These are phyloP conservation scores for Drosophila sechellia DNA, from an alignment of 1,140 invertebrate species.

Conservation along the genomic window DNA sequence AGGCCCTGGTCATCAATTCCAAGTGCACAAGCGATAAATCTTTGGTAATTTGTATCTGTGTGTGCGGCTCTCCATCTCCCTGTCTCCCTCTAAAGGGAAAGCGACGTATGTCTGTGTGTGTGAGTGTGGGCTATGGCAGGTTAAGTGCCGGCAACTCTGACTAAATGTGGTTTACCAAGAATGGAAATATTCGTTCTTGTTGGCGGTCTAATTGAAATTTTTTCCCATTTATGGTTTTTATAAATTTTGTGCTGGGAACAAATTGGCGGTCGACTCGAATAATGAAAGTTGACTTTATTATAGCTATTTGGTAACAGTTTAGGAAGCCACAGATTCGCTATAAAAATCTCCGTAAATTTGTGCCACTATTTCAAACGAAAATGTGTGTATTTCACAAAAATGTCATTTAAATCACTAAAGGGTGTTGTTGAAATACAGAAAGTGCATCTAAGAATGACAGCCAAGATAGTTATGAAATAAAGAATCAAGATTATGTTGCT, in stretches of 20 bases:
- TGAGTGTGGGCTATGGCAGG: constrained; percentile 28
- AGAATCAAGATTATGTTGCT: background rate
- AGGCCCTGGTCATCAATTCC: constrained; percentile 82
- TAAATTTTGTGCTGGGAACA: constrained; percentile 19
- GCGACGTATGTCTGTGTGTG: background rate
- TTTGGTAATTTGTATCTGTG: constrained; percentile 76
- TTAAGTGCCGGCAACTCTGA: constrained; percentile 52
- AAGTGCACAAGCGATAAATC: constrained; percentile 82
- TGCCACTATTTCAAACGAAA: too few relatives aligned
- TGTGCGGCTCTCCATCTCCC: constrained; percentile 30
- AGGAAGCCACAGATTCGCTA: too few relatives aligned
- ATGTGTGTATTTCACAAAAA: too few relatives aligned
- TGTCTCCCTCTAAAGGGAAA: background rate
- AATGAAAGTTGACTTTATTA: background rate
- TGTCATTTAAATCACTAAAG: too few relatives aligned
- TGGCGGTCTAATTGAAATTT: constrained; percentile 65
- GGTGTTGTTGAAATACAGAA: too few relatives aligned
- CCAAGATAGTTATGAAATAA: background rate
- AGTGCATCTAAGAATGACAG: too few relatives aligned
- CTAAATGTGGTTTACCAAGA: constrained; percentile 61
- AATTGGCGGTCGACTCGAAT: constrained; percentile 4
- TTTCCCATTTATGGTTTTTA: constrained; percentile 25
- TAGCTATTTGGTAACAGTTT: background rate
- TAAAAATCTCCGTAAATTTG: too few relatives aligned
- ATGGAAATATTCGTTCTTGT: constrained; percentile 55